Evolutionary conservation across 1,140 invertebrate genomes (phyloP).

Genomic region (Pseudachorutes palmiensis): DNA sequence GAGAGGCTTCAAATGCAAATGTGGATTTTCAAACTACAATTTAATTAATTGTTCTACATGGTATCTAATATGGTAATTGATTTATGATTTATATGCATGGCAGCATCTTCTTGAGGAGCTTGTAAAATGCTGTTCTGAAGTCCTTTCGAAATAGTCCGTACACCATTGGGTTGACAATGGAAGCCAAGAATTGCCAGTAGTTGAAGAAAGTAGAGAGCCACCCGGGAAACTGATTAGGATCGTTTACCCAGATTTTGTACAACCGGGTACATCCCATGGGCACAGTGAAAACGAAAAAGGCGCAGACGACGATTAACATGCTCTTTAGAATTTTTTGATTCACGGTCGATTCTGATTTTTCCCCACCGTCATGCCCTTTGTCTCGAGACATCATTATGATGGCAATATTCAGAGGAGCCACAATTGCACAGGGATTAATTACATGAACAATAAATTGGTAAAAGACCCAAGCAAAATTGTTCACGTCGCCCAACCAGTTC

Average conservation of each 20-base stretch:
- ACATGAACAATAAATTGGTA: not conserved
- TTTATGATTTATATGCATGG: no score
- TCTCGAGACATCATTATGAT: conserved; percentile 18
- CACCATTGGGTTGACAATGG: conserved; percentile 25
- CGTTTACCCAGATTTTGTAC: not conserved
- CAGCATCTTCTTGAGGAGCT: conserved; percentile 2
- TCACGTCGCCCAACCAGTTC: not conserved
- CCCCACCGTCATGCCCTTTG: conserved; percentile 16
- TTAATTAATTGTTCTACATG: no score
- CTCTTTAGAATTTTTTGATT: conserved; percentile 22
- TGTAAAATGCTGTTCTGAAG: conserved; percentile 19
- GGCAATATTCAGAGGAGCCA: conserved; percentile 3
- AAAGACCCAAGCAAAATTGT: conserved; percentile 5
- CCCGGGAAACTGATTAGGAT: not conserved
- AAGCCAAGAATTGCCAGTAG: conserved; percentile 17
- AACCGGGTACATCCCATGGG: conserved; percentile 11
- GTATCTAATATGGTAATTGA: no score
- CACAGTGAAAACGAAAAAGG: conserved; percentile 21
- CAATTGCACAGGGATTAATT: not conserved
- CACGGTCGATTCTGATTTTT: conserved; percentile 3
- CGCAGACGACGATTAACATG: conserved; percentile 23
- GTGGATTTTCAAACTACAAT: no score
- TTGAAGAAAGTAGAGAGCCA: conserved; percentile 3
- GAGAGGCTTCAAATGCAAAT: no score
- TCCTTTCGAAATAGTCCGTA: conserved; percentile 27